phyloP scores from a whole-genome alignment of 2,113 vertebrate genomes.

The Piprites chloris region DNA sequence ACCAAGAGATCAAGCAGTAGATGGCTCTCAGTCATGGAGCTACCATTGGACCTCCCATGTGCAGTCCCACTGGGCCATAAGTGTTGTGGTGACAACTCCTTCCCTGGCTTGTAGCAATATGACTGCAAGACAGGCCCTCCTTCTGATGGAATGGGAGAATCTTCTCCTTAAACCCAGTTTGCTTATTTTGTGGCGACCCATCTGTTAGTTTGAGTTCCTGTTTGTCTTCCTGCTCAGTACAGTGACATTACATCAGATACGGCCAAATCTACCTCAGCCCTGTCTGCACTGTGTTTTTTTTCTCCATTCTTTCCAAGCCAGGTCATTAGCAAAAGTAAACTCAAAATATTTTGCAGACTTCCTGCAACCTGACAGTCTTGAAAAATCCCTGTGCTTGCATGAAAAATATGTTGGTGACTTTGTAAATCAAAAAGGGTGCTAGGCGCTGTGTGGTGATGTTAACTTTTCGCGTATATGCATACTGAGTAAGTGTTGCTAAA shows the following conservation, averaged over 20 bases:
- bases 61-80: neutral
- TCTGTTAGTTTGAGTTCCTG: neutral
- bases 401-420: neutral
- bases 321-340: neutral
- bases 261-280: conserved; percentile 57
- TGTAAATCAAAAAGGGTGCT: neutral
- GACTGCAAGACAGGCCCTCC: neutral
- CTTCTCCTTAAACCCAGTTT: neutral
- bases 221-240: neutral
- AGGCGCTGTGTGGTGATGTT: neutral
- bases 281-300: neutral
- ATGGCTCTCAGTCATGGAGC: neutral
- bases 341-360: neutral
- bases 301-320: neutral
- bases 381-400: neutral
- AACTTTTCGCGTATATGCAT: neutral
- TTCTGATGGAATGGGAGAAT: neutral
- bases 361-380: neutral
- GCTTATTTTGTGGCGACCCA: neutral
- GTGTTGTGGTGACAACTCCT: neutral
- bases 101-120: neutral
- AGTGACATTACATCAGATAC: neutral
- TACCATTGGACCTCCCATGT: neutral
- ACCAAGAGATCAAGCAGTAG: neutral
- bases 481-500: neutral